Base-by-base conservation (phyloP, 2,113 vertebrate species). In the Chitala chitala region DNA sequence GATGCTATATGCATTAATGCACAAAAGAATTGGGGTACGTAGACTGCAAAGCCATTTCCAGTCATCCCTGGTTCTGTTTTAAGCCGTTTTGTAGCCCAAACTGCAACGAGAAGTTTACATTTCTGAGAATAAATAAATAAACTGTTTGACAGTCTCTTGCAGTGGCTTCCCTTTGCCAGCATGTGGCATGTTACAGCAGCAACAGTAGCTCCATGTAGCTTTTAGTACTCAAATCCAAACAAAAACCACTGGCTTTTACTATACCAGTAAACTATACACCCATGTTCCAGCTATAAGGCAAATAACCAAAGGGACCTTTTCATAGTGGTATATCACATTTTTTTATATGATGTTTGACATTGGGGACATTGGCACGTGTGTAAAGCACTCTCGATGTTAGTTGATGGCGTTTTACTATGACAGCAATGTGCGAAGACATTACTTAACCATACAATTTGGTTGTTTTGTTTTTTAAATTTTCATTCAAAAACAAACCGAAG, bases 1-100 rank as follows among this genome's bases (percentile, higher is more conserved):
- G 80, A 85, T 86, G 84, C 82, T 86, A 83, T 83, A 85, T 89
- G n/a, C 44, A 89, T 90, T 89, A 90, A 87, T 89, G 87, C n/a
- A n/a, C n/a, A n/a, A n/a, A n/a, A n/a, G n/a, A n/a, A n/a, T n/a
- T n/a, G n/a, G n/a, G n/a, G n/a, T n/a, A n/a, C n/a, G 88, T 84
- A 86, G 78, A 89, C 85, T 85, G 24, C 85, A 90, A 87, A 89
- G 80, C 82, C 82, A 38, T 55, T 71, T 55, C n/a, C 20, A 71
- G 79, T 81, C 79, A 83, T 83, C 81, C 78, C 75, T 74, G 83
- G 78, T 82, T 73, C 73, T 79, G 79, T 82, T 82, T 85, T 82
- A 85, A 63, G 78, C 84, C n/a, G 9, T 44, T n/a, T 69, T 26
- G 12, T 83, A 83, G n/a, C n/a, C n/a, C n/a, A n/a, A n/a, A n/a